phyloP scores from a whole-genome alignment of 2,797 vertebrate genomes.

The Echiichthys vipera region DNA sequence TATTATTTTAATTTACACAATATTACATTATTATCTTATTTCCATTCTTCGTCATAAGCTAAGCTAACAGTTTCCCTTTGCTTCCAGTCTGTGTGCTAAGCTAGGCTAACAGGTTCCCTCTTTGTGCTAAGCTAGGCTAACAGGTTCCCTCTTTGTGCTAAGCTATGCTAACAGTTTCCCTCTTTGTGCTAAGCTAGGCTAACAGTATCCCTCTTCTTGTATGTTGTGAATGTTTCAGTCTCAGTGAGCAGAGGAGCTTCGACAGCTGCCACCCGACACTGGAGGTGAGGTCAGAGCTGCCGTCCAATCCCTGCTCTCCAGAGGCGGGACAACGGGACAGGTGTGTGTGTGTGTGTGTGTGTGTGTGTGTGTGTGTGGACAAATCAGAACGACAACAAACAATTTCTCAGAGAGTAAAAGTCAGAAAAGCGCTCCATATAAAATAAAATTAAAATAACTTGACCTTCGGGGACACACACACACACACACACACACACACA shows the following conservation, averaged over 20 bases:
- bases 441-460: no score
- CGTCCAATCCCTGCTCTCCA: conserved; percentile 93
- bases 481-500: no score
- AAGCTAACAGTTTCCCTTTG: neutral
- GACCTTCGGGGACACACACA: no score
- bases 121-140: neutral
- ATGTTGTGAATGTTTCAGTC: conserved; percentile 68
- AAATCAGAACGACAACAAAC: no score
- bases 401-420: no score
- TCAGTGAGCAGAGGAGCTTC: conserved; percentile 87
- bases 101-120: neutral
- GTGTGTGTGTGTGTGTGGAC: no score
- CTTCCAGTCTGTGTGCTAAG: neutral
- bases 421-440: no score
- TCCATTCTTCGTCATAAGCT: neutral
- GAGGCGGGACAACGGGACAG: conserved; percentile 92
- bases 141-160: neutral
- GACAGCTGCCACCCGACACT: conserved; percentile 88
- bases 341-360: conserved; percentile 72
- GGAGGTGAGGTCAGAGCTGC: conserved; percentile 90
- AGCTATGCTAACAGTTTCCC: neutral
- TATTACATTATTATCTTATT: no score
- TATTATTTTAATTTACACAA: no score
- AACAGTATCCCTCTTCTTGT: neutral
- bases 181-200: neutral